phyloP scores from a whole-genome alignment of 1,140 invertebrate genomes.

The Telenomus remus region DNA sequence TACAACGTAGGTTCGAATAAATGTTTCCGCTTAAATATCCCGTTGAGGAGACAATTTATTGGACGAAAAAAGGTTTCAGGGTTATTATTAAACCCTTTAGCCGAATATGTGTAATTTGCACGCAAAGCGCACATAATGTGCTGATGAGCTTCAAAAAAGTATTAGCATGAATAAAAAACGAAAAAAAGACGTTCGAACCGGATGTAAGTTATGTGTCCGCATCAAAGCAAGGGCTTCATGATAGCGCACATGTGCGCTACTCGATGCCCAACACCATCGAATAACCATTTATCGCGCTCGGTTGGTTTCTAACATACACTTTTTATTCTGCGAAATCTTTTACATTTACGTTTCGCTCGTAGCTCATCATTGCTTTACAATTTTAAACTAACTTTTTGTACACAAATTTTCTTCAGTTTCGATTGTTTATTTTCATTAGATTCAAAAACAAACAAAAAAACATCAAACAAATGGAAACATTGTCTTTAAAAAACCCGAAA shows the following conservation, averaged over 20 bases:
- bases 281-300: neutral
- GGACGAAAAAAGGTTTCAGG: slow-evolving; percentile 26
- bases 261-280: neutral
- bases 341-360: neutral
- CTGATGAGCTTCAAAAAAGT: neutral
- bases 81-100: slow-evolving; percentile 30
- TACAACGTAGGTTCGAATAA: neutral
- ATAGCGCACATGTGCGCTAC: slow-evolving; percentile 1
- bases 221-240: slow-evolving; percentile 1
- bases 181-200: neutral
- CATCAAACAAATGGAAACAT: too few species aligned
- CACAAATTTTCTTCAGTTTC: too few species aligned
- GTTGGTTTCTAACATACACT: neutral
- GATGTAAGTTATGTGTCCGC: slow-evolving; percentile 2
- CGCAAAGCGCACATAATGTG: slow-evolving; percentile 9
- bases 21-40: slow-evolving; percentile 6
- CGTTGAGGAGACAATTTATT: slow-evolving; percentile 14
- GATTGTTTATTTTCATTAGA: too few species aligned
- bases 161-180: neutral
- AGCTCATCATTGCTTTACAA: too few species aligned
- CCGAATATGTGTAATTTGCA: slow-evolving; percentile 37
- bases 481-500: too few species aligned
- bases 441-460: too few species aligned
- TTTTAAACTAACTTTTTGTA: too few species aligned
- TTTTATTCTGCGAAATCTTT: neutral